These are phyloP conservation scores for Limnephilus rhombicus DNA, from an alignment of 2,888 invertebrate species.

Conservation along the genomic window DNA sequence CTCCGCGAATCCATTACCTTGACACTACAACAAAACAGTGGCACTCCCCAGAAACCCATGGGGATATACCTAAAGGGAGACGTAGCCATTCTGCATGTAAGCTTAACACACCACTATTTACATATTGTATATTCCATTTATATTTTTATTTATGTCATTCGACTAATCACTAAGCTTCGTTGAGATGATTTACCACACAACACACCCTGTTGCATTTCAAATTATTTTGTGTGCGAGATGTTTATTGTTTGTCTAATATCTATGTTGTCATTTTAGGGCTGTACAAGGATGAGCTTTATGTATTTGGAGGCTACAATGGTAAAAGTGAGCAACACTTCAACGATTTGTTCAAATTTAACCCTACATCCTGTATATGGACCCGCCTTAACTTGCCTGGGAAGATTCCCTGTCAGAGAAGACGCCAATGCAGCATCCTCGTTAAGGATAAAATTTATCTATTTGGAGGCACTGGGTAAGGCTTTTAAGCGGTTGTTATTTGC, in stretches of 20 bases:
- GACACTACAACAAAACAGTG: slow-evolving; percentile 85
- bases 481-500: too few relatives aligned
- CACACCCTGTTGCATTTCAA: not conserved
- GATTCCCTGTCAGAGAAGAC: slow-evolving; percentile 81
- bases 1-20: slow-evolving; percentile 85
- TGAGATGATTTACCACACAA: not conserved
- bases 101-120: slow-evolving; percentile 68
- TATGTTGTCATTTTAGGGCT: slow-evolving; percentile 81
- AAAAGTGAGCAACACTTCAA: slow-evolving; percentile 87
- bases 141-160: not conserved
- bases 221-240: not conserved
- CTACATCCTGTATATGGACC: slow-evolving; percentile 80
- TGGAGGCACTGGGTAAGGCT: slow-evolving; percentile 90
- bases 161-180: not conserved
- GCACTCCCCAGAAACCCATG: slow-evolving; percentile 74
- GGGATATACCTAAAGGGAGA: slow-evolving; percentile 86
- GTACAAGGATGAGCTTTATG: slow-evolving; percentile 86
- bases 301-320: slow-evolving; percentile 95
- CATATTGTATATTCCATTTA: not conserved
- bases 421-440: slow-evolving; percentile 89
- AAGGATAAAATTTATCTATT: slow-evolving; percentile 88
- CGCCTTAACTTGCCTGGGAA: slow-evolving; percentile 78
- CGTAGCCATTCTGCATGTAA: slow-evolving; percentile 95
- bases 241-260: not conserved
- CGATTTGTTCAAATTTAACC: slow-evolving; percentile 87